These are phyloP conservation scores for Anguilla marmorata DNA, from an alignment of 2,797 vertebrate species.

Conservation along the genomic window DNA sequence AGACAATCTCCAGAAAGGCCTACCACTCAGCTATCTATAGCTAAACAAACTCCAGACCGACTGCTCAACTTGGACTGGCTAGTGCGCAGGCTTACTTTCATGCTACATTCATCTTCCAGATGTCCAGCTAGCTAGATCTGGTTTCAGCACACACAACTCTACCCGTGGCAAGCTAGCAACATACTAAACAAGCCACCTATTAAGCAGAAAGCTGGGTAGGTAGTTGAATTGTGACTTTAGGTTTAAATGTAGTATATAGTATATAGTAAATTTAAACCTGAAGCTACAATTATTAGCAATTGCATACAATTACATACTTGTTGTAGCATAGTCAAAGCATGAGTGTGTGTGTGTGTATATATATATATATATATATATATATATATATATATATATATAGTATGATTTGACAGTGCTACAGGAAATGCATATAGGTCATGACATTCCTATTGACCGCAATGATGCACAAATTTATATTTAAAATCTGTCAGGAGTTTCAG, in stretches of 20 bases:
- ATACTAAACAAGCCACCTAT: not conserved
- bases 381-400: no score
- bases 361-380: no score
- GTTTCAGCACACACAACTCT: not conserved
- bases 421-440: not conserved
- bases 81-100: not conserved
- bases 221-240: not conserved
- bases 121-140: not conserved
- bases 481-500: not conserved
- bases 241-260: not conserved
- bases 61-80: not conserved
- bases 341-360: no score
- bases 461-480: not conserved
- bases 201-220: not conserved
- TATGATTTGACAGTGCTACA: not conserved
- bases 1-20: not conserved
- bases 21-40: not conserved
- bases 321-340: no score
- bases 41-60: not conserved
- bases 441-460: not conserved
- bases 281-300: not conserved
- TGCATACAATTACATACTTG: not conserved
- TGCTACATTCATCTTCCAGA: conserved; percentile 1
- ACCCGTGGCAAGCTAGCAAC: not conserved
- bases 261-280: not conserved